Conservation (phyloP, 2,797 vertebrate species). For the Monodelphis domestica region DNA sequence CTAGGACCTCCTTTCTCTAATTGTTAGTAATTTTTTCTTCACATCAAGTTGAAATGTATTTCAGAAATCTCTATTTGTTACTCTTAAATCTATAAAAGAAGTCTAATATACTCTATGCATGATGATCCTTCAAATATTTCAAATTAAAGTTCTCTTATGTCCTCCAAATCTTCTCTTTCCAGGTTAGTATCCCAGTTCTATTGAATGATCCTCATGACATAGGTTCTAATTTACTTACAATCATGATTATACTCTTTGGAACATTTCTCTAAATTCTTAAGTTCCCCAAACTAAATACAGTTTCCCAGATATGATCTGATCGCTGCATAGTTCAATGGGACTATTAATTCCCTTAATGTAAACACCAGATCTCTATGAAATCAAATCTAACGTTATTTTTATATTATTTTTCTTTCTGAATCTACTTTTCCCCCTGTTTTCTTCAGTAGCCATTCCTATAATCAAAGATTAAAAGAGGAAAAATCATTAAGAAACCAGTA, state of each 20-base stretch:
- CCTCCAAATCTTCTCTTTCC: neutral
- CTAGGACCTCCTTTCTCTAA: no score
- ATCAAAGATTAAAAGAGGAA: no score
- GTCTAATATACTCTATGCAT: neutral
- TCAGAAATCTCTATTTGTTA: neutral
- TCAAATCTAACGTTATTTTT: neutral
- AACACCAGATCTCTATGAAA: neutral
- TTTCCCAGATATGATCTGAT: neutral
- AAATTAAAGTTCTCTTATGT: slow-evolving; percentile 22
- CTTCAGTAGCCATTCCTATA: neutral
- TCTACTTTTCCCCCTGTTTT: neutral
- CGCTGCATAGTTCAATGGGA: neutral
- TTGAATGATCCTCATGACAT: neutral
- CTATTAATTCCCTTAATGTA: neutral
- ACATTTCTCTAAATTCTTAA: slow-evolving; percentile 1
- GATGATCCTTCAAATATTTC: slow-evolving; percentile 9
- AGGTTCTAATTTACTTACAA: slow-evolving; percentile 10
- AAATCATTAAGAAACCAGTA: neutral
- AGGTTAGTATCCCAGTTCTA: slow-evolving; percentile 25
- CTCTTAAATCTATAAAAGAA: neutral
- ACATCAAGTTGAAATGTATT: neutral
- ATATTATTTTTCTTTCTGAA: neutral
- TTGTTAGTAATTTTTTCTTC: slow-evolving; percentile 13
- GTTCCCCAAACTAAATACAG: neutral
- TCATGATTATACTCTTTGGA: neutral